These are phyloP conservation scores for Ambastaia sidthimunki DNA, from an alignment of 2,797 vertebrate species.

Conservation along the genomic window DNA sequence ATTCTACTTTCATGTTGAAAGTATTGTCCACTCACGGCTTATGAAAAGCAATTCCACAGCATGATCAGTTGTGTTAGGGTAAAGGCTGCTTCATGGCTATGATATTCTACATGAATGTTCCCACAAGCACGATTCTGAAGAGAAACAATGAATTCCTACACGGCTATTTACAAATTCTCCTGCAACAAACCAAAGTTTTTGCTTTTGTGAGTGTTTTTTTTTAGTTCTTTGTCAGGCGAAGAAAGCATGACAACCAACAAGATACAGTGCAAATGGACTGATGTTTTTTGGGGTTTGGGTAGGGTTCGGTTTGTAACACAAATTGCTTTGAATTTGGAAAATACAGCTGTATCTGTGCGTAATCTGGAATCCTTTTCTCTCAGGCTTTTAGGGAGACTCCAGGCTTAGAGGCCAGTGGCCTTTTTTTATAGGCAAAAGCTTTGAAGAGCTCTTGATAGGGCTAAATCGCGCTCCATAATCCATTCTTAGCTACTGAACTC, in stretches of 20 bases:
- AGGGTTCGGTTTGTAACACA: neutral
- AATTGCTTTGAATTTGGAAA: constrained; percentile 20
- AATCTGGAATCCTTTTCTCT: neutral
- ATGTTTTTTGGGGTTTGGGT: neutral
- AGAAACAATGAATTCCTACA: neutral
- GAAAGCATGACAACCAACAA: neutral
- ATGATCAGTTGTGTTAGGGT: neutral
- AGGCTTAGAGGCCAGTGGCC: neutral
- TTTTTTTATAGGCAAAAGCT: neutral
- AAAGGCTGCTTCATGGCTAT: neutral
- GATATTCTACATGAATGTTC: too few species aligned
- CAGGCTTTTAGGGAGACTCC: neutral
- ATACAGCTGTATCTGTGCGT: neutral
- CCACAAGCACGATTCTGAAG: too few species aligned
- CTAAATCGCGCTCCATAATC: constrained; percentile 27
- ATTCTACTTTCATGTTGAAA: neutral
- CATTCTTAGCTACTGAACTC: constrained; percentile 5
- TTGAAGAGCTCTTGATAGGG: neutral
- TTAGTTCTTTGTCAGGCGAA: neutral
- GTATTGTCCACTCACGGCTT: neutral
- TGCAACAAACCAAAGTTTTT: neutral
- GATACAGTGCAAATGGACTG: neutral
- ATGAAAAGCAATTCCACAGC: neutral
- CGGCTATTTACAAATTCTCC: neutral
- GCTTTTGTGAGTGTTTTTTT: neutral